Percentiles rank a stretch among this genome's conserved stretches.
phyloP scores from a whole-genome alignment of 2,888 invertebrate genomes.

The Allophyes oxyacanthae region DNA sequence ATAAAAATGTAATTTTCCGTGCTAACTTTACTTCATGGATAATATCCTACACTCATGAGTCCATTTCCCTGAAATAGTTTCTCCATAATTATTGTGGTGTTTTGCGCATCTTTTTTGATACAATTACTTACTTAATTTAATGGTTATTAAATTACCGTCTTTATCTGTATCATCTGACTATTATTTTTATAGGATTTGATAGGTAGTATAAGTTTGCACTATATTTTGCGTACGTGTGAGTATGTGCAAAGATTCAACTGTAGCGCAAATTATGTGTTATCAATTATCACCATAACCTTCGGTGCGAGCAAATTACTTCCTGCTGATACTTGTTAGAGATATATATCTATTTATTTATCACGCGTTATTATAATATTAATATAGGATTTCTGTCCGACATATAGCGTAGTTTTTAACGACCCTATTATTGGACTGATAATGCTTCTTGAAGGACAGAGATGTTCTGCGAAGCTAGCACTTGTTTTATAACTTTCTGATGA shows the following conservation, averaged over 20 bases:
- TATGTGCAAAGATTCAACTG: slow-evolving; percentile 43
- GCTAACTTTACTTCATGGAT: too few relatives aligned
- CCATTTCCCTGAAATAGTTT: too few relatives aligned
- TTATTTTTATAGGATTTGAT: slow-evolving; percentile 16
- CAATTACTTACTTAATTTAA: too few relatives aligned
- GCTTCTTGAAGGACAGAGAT: slow-evolving; percentile 38
- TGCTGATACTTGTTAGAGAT: slow-evolving; percentile 73
- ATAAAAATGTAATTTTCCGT: slow-evolving; percentile 2
- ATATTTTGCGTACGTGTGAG: slow-evolving; percentile 24
- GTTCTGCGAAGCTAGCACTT: slow-evolving; percentile 9
- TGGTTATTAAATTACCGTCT: too few relatives aligned
- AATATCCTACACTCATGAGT: too few relatives aligned
- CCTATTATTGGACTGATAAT: slow-evolving; percentile 25
- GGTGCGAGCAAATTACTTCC: slow-evolving; percentile 85
- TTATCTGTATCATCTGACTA: too few relatives aligned
- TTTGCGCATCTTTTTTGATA: too few relatives aligned
- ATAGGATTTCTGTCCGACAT: slow-evolving; percentile 12
- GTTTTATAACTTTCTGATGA: slow-evolving; percentile 8
- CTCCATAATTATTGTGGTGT: not conserved
- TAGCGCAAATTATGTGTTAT: slow-evolving; percentile 72
- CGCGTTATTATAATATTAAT: slow-evolving; percentile 32
- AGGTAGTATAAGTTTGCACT: not conserved
- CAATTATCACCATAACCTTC: slow-evolving; percentile 86
- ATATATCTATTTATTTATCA: slow-evolving; percentile 60
- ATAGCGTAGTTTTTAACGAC: slow-evolving; percentile 22